Conservation (phyloP, 2,113 vertebrate genomes). For the Pica pica region DNA sequence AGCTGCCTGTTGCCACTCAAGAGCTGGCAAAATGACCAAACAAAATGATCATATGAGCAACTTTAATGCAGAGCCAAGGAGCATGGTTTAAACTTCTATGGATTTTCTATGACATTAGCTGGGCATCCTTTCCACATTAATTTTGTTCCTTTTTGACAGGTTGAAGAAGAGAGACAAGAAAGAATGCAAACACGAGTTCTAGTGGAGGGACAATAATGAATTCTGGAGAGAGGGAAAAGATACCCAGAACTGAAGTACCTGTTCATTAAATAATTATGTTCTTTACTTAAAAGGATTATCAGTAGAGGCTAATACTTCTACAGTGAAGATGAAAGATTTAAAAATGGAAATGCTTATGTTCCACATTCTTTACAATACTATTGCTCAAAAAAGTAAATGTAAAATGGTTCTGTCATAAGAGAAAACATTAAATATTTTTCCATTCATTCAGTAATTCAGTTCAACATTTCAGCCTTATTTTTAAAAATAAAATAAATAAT, state of each 20-base stretch:
- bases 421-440: neutral
- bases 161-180: neutral
- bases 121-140: neutral
- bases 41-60: neutral
- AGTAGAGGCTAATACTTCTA: neutral
- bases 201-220: neutral
- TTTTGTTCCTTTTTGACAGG: neutral
- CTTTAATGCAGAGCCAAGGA: neutral
- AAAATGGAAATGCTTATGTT: neutral
- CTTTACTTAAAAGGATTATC: neutral
- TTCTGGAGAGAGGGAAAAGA: neutral
- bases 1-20: neutral
- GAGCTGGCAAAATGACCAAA: neutral
- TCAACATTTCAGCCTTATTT: neutral
- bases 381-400: neutral
- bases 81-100: fast-evolving
- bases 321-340: neutral
- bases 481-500: neutral
- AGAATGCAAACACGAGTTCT: neutral
- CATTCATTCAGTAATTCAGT: neutral
- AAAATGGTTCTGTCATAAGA: neutral
- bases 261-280: neutral
- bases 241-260: neutral
- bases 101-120: neutral
- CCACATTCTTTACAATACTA: neutral